Evolutionary conservation across 2,113 vertebrate genomes (phyloP).

Genomic region (Phaethon lepturus): DNA sequence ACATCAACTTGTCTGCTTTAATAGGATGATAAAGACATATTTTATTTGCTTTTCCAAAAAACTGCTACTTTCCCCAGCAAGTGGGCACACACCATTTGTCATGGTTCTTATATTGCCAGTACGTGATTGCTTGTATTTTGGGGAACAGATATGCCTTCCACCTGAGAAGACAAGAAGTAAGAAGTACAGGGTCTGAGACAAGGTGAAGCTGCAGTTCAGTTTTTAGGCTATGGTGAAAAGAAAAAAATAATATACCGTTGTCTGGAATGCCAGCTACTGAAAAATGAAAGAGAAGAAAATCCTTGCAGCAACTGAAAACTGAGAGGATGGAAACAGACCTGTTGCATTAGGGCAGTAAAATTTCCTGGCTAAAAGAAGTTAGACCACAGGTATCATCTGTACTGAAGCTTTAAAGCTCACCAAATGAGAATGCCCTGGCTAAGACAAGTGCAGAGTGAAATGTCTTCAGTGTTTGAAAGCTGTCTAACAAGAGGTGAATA

Average conservation of each 20-base stretch:
- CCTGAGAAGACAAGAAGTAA: background rate
- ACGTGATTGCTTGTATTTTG: background rate
- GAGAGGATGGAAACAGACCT: background rate
- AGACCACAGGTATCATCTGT: background rate
- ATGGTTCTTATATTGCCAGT: background rate
- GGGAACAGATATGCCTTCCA: background rate
- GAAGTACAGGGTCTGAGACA: background rate
- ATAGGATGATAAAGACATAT: background rate
- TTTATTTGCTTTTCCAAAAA: conserved; percentile 20
- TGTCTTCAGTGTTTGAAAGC: background rate
- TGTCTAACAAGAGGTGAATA: background rate
- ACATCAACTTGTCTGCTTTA: background rate
- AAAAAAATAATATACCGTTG: background rate
- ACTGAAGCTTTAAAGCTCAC: background rate
- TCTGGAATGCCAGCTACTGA: background rate
- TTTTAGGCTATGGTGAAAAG: background rate
- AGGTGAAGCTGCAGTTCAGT: background rate
- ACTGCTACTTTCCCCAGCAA: background rate
- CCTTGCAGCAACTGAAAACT: background rate
- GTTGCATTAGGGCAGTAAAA: background rate
- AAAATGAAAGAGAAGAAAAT: background rate
- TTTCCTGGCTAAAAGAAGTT: background rate
- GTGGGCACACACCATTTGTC: background rate
- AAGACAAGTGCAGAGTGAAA: background rate
- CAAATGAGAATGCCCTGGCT: background rate